Conservation (phyloP, 2,113 vertebrate genomes). For the Rhegmatorhina hoffmannsi region DNA sequence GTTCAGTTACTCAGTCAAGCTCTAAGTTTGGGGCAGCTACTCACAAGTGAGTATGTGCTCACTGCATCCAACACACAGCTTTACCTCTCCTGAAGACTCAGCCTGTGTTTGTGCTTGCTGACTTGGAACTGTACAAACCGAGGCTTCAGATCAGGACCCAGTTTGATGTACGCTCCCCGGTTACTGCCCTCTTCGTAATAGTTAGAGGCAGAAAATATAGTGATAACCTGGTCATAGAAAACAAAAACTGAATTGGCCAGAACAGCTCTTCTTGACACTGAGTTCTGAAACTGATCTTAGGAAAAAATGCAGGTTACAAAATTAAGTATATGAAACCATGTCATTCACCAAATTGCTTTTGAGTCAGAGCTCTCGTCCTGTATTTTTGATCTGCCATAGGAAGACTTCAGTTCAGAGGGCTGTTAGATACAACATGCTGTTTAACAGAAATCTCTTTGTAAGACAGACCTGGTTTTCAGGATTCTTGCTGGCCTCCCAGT, state of each 20-base stretch:
- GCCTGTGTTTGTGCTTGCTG: conserved; percentile 78
- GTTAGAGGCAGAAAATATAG: conserved; percentile 97
- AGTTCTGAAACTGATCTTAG: neutral
- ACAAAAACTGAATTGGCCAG: neutral
- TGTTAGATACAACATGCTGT: neutral
- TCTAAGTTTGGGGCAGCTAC: neutral
- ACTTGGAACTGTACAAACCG: conserved; percentile 93
- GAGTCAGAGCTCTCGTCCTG: neutral
- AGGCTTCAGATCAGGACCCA: conserved; percentile 79
- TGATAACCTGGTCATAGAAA: conserved; percentile 84
- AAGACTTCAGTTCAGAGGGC: neutral
- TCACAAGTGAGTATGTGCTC: fast-evolving
- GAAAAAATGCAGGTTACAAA: neutral
- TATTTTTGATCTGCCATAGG: neutral
- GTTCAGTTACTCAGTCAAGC: neutral
- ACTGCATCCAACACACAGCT: neutral
- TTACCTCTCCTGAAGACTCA: conserved; percentile 88
- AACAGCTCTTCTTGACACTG: neutral
- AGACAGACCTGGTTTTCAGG: neutral
- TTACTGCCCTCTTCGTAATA: conserved; percentile 97
- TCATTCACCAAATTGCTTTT: neutral
- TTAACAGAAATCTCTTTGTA: neutral
- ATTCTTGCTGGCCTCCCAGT: neutral
- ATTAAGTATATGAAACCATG: neutral
- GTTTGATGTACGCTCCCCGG: conserved; percentile 90